Conservation (phyloP, 2,113 vertebrate genomes). For the Hydrolagus affinis region DNA sequence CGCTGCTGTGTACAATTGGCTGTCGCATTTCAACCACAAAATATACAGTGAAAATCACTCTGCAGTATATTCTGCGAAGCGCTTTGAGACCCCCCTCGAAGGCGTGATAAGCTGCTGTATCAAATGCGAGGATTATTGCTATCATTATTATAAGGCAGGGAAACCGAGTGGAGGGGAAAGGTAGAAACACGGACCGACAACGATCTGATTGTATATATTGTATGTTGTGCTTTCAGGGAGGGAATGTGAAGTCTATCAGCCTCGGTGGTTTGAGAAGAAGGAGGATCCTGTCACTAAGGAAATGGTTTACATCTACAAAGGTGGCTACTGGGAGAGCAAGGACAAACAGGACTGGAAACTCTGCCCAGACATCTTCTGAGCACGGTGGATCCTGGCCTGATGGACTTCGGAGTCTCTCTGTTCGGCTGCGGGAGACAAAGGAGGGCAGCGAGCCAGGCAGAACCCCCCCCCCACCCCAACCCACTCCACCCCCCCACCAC, state of each 20-base stretch:
- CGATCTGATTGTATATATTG: background rate
- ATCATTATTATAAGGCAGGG: background rate
- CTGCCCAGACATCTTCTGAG: constrained; percentile 90
- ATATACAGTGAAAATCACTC: too few relatives aligned
- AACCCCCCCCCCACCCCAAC: too few relatives aligned
- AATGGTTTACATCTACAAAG: constrained; percentile 79
- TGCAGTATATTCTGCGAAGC: too few relatives aligned
- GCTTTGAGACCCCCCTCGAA: too few relatives aligned
- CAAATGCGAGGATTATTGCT: background rate
- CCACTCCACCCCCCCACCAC: too few relatives aligned
- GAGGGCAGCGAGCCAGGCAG: background rate
- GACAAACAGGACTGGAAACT: constrained; percentile 79
- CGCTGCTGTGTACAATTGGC: too few relatives aligned
- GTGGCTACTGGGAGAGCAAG: constrained; percentile 94
- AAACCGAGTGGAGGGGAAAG: too few relatives aligned
- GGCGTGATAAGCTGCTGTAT: background rate
- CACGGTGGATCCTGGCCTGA: constrained; percentile 30
- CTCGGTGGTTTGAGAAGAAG: constrained; percentile 87
- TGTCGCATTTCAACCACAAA: too few relatives aligned
- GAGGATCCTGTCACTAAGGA: constrained; percentile 75
- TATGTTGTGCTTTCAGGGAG: constrained; percentile 55
- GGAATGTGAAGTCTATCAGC: constrained; percentile 72
- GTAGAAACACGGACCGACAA: background rate
- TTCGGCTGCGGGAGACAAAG: constrained; percentile 30
- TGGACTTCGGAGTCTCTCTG: constrained; percentile 32